Conservation (phyloP, 2,888 invertebrate species). For the Acheta domesticus region DNA sequence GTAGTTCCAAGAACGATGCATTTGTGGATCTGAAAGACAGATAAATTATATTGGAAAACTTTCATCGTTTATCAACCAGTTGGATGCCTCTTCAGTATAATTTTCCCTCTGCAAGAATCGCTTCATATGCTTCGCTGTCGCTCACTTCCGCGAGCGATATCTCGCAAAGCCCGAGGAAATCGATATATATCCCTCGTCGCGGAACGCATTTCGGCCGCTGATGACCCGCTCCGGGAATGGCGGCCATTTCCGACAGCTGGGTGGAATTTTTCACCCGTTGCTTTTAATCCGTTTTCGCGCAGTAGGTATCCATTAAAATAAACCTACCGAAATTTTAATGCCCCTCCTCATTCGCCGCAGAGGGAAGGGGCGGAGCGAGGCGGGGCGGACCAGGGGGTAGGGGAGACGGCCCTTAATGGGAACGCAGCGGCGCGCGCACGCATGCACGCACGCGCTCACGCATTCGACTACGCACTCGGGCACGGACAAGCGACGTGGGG, state of each 20-base stretch:
- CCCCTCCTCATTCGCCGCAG: background rate
- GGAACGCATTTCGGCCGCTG: constrained; percentile 18
- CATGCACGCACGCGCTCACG: background rate
- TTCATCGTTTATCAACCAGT: no score
- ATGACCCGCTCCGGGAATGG: background rate
- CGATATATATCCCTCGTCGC: constrained; percentile 4
- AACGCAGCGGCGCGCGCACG: background rate
- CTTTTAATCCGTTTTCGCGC: constrained; percentile 18
- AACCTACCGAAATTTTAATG: background rate
- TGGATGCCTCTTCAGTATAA: background rate
- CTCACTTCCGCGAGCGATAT: constrained; percentile 1
- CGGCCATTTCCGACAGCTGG: constrained; percentile 1
- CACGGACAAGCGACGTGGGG: background rate
- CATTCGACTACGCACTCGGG: background rate
- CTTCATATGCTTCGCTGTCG: background rate
- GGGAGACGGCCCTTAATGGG: background rate
- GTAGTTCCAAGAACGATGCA: no score
- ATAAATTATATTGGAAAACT: no score
- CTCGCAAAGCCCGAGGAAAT: background rate
- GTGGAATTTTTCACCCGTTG: constrained; percentile 10
- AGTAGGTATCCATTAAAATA: constrained; percentile 9
- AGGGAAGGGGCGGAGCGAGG: no score
- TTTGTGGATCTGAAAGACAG: no score
- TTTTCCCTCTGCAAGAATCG: background rate
- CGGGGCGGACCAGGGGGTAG: no score